phyloP scores from a whole-genome alignment of 1,140 invertebrate species.

The Leptinotarsa lineolata region DNA sequence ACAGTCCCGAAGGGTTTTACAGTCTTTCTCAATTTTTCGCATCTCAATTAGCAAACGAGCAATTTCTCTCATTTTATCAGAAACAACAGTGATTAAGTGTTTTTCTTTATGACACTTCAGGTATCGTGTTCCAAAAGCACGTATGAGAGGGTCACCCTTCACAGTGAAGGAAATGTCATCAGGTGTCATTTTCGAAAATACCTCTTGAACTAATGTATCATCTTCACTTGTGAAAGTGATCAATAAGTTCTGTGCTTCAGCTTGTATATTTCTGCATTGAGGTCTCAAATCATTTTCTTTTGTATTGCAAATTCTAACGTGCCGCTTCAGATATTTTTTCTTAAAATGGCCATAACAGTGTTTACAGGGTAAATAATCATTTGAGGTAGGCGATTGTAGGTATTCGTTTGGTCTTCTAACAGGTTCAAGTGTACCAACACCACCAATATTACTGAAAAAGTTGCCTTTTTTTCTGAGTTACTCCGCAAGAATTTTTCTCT shows the following conservation, averaged over 20 bases:
- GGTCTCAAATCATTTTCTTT: background rate
- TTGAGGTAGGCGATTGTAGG: background rate
- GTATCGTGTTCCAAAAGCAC: slow-evolving; percentile 42
- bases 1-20: slow-evolving; percentile 24
- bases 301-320: slow-evolving; percentile 15
- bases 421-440: slow-evolving; percentile 10
- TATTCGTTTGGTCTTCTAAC: too few species aligned
- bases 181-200: slow-evolving; percentile 37
- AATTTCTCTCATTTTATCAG: slow-evolving; percentile 29
- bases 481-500: slow-evolving; percentile 17
- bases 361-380: background rate
- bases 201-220: background rate
- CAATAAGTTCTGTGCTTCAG: slow-evolving; percentile 3
- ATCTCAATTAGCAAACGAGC: slow-evolving; percentile 31
- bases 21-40: slow-evolving; percentile 24
- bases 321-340: slow-evolving; percentile 17
- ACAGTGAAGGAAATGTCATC: slow-evolving; percentile 37
- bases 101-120: slow-evolving; percentile 38
- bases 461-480: slow-evolving; percentile 30
- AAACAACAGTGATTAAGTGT: slow-evolving; percentile 30
- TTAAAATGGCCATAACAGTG: slow-evolving; percentile 19
- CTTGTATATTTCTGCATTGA: background rate
- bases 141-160: slow-evolving; percentile 43
- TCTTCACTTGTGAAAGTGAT: background rate
- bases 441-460: slow-evolving; percentile 26